phyloP scores from a whole-genome alignment of 2,888 invertebrate genomes.

The Rambutsinella grinnellia region DNA sequence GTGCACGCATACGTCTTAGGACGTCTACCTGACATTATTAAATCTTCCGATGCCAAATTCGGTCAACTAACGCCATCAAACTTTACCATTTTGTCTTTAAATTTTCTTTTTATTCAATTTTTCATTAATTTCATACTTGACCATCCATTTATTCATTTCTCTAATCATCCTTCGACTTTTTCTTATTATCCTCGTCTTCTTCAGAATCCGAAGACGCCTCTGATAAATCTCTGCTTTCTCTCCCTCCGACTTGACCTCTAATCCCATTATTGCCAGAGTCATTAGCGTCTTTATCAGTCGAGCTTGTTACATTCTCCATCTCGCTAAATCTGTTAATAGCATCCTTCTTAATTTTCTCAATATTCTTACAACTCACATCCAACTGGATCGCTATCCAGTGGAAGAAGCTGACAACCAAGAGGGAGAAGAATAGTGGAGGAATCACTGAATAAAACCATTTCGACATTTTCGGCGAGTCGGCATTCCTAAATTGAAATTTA shows the following conservation, averaged over 20 bases:
- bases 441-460: slow-evolving; percentile 58
- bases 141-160: too few species aligned
- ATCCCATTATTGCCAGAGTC: neutral
- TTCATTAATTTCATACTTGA: too few species aligned
- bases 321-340: slow-evolving; percentile 4
- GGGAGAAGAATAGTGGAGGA: slow-evolving; percentile 82
- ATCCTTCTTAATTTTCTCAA: slow-evolving; percentile 51
- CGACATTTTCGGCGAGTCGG: neutral
- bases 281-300: neutral
- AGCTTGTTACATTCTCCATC: neutral
- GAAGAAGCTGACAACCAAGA: slow-evolving; percentile 81
- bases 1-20: too few species aligned
- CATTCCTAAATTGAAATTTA: neutral
- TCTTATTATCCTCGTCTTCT: neutral
- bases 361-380: slow-evolving; percentile 70
- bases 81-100: too few species aligned
- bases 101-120: too few species aligned
- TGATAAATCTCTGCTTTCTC: neutral
- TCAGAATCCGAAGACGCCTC: neutral
- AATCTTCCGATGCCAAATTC: too few species aligned
- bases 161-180: slow-evolving; percentile 16
- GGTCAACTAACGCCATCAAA: too few species aligned
- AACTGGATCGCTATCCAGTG: slow-evolving; percentile 84
- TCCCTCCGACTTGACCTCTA: neutral
- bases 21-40: too few species aligned